Percentiles rank a stretch among this genome's conserved stretches.
Conservation (phyloP, 2,888 invertebrate genomes). For the Caenorhabditis parvicauda region DNA sequence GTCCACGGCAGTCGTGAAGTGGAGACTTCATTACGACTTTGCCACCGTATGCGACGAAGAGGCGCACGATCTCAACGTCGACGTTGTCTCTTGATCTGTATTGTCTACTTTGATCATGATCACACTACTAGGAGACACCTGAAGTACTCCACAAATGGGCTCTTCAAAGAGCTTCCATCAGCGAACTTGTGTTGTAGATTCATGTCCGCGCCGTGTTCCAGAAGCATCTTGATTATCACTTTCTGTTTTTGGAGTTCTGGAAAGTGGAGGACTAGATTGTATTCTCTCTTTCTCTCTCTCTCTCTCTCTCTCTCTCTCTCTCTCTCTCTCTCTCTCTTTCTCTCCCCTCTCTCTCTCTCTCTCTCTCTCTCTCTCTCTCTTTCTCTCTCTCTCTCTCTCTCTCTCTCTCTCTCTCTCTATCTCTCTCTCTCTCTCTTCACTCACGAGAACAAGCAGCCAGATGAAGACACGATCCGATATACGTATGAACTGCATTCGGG, state of each 20-base stretch:
- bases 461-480: constrained; percentile 64
- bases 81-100: constrained; percentile 38
- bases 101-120: no score
- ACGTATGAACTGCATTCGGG: constrained; percentile 65
- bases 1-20: constrained; percentile 48
- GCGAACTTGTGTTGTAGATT: constrained; percentile 47
- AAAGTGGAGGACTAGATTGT: no score
- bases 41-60: constrained; percentile 51
- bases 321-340: no score
- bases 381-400: no score
- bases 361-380: no score
- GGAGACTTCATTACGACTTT: constrained; percentile 47
- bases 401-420: no score
- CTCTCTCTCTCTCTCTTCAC: no score
- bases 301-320: no score
- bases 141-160: constrained; percentile 53
- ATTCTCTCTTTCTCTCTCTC: no score
- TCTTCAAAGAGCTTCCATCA: constrained; percentile 48
- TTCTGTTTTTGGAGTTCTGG: constrained; percentile 45
- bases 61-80: constrained; percentile 39
- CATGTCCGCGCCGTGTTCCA: constrained; percentile 50
- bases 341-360: no score
- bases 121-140: constrained; percentile 2
- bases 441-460: constrained; percentile 63
- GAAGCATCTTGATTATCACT: constrained; percentile 39